Evolutionary conservation across 2,888 invertebrate species (phyloP).

Genomic region (Conistra vaccinii): DNA sequence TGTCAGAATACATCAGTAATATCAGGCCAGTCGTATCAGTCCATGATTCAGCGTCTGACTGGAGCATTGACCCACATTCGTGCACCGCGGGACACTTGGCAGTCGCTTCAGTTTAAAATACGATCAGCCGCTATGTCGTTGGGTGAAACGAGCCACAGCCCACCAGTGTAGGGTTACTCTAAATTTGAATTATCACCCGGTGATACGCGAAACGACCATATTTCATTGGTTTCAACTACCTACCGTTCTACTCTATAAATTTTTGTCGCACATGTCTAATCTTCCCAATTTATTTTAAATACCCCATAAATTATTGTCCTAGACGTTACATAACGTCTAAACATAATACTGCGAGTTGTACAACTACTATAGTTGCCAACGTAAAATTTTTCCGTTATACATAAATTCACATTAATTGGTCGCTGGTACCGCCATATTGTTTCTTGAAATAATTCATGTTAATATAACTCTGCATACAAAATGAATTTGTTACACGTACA

Average conservation of each 20-base stretch:
- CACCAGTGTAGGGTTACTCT: conserved; percentile 65
- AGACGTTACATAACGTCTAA: conserved; percentile 39
- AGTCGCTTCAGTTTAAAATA: conserved; percentile 82
- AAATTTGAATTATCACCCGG: conserved; percentile 64
- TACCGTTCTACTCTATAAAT: conserved; percentile 35
- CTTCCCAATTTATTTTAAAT: conserved; percentile 50
- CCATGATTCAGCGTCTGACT: conserved; percentile 74
- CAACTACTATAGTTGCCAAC: conserved; percentile 41
- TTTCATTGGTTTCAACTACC: conserved; percentile 28
- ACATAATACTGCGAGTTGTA: conserved; percentile 13
- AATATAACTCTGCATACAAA: conserved; percentile 52
- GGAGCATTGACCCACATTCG: conserved; percentile 89
- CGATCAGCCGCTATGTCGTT: conserved; percentile 69
- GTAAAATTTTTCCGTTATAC: conserved; percentile 27
- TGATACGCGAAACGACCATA: conserved; percentile 37
- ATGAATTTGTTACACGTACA: conserved; percentile 48
- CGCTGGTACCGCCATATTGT: conserved; percentile 44
- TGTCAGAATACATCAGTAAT: conserved; percentile 50
- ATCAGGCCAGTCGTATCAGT: conserved; percentile 60
- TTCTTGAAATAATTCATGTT: conserved; percentile 57
- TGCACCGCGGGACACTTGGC: conserved; percentile 83
- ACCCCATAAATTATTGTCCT: conserved; percentile 36
- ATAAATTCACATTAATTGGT: conserved; percentile 54
- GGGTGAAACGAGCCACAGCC: conserved; percentile 40
- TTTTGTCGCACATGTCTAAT: conserved; percentile 18